A percentile compares a stretch with the other conserved stretches of the same genome.
phyloP scores from a whole-genome alignment of 2,888 invertebrate genomes.

The Tanypteryx hageni region DNA sequence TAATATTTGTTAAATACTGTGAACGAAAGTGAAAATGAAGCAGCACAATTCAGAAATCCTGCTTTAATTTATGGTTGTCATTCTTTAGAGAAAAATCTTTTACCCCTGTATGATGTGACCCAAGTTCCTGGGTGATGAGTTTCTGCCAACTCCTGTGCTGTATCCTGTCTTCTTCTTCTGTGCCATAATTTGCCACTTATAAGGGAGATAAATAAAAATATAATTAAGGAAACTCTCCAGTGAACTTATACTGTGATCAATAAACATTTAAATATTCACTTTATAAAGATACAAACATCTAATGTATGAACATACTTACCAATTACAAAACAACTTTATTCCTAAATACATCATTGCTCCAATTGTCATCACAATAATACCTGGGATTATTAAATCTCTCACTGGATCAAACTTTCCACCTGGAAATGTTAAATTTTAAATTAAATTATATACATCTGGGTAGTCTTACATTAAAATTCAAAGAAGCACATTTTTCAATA shows the following conservation, averaged over 20 bases:
- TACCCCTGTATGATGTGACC: conserved; percentile 71
- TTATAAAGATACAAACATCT: not conserved
- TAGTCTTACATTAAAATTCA: not conserved
- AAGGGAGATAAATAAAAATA: not conserved
- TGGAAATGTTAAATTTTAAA: conserved; percentile 46
- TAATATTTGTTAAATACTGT: no score
- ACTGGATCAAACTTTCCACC: conserved; percentile 70
- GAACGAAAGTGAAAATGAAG: no score
- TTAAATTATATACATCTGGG: not conserved
- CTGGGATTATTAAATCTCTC: conserved; percentile 70
- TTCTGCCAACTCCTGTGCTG: conserved; percentile 33
- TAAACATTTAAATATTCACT: not conserved
- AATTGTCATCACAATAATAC: conserved; percentile 70
- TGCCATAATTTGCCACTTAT: conserved; percentile 56
- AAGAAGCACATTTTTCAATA: no score
- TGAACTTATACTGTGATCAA: not conserved
- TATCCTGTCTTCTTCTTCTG: conserved; percentile 55
- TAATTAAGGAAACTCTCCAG: conserved; percentile 68
- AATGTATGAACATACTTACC: conserved; percentile 67
- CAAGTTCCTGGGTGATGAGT: conserved; percentile 68
- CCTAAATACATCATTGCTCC: conserved; percentile 71
- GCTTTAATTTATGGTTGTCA: no score
- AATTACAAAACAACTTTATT: conserved; percentile 71
- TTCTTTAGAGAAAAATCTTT: not conserved
- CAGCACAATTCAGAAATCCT: no score